Percentiles rank a stretch among this genome's conserved stretches.
Evolutionary conservation across 2,888 invertebrate genomes (phyloP).

Genomic region (Caenorhabditis parvicauda): DNA sequence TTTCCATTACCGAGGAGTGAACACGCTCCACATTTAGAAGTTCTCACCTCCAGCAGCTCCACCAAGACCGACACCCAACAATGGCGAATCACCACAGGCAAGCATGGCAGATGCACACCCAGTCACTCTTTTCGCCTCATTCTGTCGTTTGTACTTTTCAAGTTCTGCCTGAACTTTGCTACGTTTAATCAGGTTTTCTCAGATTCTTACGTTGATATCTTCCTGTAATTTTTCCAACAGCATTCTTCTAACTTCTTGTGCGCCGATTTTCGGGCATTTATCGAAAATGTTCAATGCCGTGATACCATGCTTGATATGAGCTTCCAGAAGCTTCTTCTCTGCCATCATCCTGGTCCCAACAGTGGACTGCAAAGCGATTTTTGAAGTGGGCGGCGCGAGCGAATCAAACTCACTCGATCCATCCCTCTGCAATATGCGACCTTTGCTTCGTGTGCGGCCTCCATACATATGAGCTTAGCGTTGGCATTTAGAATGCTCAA

Average conservation of each 20-base stretch:
- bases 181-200: too few relatives aligned
- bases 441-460: conserved; percentile 57
- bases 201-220: conserved; percentile 52
- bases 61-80: conserved; percentile 54
- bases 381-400: too few relatives aligned
- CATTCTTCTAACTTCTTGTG: conserved; percentile 44
- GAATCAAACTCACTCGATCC: conserved; percentile 43
- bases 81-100: conserved; percentile 58
- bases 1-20: too few relatives aligned
- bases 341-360: conserved; percentile 51
- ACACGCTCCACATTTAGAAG: too few relatives aligned
- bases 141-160: conserved; percentile 55
- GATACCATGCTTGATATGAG: conserved; percentile 51
- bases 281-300: conserved; percentile 56
- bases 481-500: conserved; percentile 56
- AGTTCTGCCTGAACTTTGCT: conserved; percentile 54
- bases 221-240: conserved; percentile 56
- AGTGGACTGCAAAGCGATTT: conserved; percentile 37
- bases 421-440: conserved; percentile 52
- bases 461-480: conserved; percentile 49
- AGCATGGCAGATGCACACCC: conserved; percentile 48
- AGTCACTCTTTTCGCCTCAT: conserved; percentile 57
- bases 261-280: conserved; percentile 57
- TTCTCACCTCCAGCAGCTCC: conserved; percentile 30
- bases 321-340: conserved; percentile 54